Evolutionary conservation across 2,797 vertebrate species (phyloP), one percentile per base, ranked within the genome.

Genomic region (Poeciliopsis presidionis): DNA sequence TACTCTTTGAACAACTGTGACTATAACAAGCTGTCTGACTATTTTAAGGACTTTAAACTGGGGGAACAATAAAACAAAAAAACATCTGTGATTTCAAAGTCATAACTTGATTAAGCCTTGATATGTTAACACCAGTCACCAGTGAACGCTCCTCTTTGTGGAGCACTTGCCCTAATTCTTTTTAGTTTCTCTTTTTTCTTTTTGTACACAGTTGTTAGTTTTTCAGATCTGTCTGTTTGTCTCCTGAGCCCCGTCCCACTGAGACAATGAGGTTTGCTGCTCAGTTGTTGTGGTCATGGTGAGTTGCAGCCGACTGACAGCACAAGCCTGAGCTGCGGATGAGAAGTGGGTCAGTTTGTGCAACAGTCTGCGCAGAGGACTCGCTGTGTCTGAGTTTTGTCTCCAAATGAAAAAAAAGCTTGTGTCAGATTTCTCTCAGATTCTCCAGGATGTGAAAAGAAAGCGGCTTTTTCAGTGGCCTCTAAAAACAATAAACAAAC

Each of bases 281-380:
- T 84, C 53, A 55, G 78, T 91, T 86, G 85, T 90, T 91, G 76
- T 85, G 92, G 86, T 92, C 86, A 86, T 86, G 81, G 73, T 89
- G 90, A 91, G 87, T 69, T 83, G 86, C 79, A 84, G 88, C 86
- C 79, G 86, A 86, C 85, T 90, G 88, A 89, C 88, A 88, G 85
- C 63, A 80, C 46, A 65, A 86, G 73, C 79, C 89, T 72, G 77
- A 87, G 81, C 81, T 78, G 80, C 78, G 77, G 83, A 76, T 81
- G 75, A 91, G 91, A 94, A 92, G 59, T 92, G 90, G 92, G 92
- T 94, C 92, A 92, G 83, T 89, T 84, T 89, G 85, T 88, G 85
- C 84, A 83, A 83, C 78, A 80, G 80, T 76, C 81, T 84, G 85
- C 81, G 76, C 85, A 85, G 76, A 87, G 86, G 83, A 85, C 53